Conservation (phyloP, 2,888 invertebrate species). For the Aplocera efformata region DNA sequence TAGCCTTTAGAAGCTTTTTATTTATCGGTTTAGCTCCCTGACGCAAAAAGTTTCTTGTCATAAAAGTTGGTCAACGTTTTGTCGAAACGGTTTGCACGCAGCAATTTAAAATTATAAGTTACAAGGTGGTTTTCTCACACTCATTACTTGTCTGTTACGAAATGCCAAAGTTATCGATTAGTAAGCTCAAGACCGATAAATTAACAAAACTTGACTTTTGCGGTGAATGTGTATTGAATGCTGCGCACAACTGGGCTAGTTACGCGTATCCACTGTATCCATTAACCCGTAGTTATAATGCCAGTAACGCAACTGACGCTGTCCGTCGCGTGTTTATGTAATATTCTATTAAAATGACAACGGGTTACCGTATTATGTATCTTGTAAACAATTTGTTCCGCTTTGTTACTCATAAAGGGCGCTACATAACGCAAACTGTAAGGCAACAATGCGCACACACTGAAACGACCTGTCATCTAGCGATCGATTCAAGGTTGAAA, state of each 20-base stretch:
- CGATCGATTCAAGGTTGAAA: slow-evolving; percentile 67
- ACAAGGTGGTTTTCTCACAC: slow-evolving; percentile 24
- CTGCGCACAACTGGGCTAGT: slow-evolving; percentile 56
- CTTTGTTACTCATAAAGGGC: slow-evolving; percentile 66
- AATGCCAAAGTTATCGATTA: slow-evolving; percentile 26
- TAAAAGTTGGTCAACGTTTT: too few species aligned
- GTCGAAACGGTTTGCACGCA: too few species aligned
- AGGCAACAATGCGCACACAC: slow-evolving; percentile 43
- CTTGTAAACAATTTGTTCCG: slow-evolving; percentile 60
- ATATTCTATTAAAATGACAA: slow-evolving; percentile 57
- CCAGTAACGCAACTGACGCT: slow-evolving; percentile 53
- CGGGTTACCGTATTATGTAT: slow-evolving; percentile 48
- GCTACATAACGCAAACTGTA: slow-evolving; percentile 34
- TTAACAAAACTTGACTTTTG: slow-evolving; percentile 48
- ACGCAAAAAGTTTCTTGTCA: too few species aligned
- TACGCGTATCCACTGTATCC: slow-evolving; percentile 47
- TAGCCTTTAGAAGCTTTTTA: too few species aligned
- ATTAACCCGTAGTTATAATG: slow-evolving; percentile 48
- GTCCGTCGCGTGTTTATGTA: slow-evolving; percentile 63
- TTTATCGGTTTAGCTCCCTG: too few species aligned
- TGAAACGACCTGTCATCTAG: slow-evolving; percentile 51
- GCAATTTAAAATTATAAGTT: slow-evolving; percentile 14
- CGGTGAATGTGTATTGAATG: slow-evolving; percentile 47
- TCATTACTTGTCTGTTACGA: slow-evolving; percentile 19
- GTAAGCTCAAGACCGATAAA: slow-evolving; percentile 36